phyloP scores from a whole-genome alignment of 2,113 vertebrate genomes.

The Indicator indicator region DNA sequence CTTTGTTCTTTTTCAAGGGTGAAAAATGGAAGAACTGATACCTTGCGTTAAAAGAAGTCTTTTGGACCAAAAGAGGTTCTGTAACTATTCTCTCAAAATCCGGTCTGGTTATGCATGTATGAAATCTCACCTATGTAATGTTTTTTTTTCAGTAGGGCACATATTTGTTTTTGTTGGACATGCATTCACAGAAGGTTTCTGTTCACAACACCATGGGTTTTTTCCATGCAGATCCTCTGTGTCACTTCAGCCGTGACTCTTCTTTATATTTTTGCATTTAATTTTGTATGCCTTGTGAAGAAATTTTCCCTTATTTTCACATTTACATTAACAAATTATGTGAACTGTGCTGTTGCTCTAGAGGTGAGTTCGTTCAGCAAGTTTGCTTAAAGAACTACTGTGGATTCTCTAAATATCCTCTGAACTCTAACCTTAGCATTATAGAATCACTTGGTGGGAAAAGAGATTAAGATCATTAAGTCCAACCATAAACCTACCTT shows the following conservation, averaged over 20 bases:
- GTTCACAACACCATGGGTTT: fast-evolving
- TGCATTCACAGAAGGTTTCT: not conserved
- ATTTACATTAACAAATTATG: not conserved
- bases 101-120: not conserved
- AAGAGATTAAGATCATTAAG: too few species aligned
- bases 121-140: not conserved
- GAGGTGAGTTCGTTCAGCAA: not conserved
- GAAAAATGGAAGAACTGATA: not conserved
- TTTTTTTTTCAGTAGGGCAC: not conserved
- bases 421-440: not conserved
- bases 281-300: not conserved
- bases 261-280: not conserved
- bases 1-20: not conserved
- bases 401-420: not conserved
- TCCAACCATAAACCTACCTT: not conserved
- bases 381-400: not conserved
- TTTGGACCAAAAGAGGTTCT: not conserved
- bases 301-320: not conserved
- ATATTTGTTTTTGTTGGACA: not conserved
- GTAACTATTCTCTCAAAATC: not conserved
- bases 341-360: not conserved
- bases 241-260: not conserved
- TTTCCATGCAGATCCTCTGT: not conserved
- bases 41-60: not conserved
- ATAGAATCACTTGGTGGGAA: too few species aligned